phyloP scores from a whole-genome alignment of 2,113 vertebrate species.

The Lepus europaeus region DNA sequence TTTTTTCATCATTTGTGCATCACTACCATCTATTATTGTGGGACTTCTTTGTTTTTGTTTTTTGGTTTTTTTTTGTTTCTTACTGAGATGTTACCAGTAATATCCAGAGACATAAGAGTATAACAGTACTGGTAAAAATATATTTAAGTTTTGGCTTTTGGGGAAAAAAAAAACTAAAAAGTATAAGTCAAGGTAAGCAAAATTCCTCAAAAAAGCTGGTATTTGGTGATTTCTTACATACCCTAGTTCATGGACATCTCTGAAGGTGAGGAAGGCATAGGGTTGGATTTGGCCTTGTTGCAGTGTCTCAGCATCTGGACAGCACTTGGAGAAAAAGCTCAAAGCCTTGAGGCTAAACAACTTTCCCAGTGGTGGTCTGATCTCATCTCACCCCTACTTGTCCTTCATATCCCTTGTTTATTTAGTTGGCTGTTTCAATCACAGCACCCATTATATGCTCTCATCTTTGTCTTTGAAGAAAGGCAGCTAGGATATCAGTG shows the following conservation, averaged over 20 bases:
- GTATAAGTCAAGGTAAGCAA: not conserved
- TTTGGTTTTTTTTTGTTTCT: too few relatives aligned
- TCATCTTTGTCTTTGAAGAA: slow-evolving; percentile 36
- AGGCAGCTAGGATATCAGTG: not conserved
- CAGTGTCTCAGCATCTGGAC: not conserved
- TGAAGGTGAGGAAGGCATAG: not conserved
- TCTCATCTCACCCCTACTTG: not conserved
- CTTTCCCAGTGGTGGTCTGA: not conserved
- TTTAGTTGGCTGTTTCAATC: not conserved
- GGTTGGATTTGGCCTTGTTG: not conserved
- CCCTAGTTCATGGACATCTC: not conserved
- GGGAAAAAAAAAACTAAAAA: not conserved
- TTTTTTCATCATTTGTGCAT: not conserved
- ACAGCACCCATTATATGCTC: not conserved
- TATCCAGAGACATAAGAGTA: not conserved
- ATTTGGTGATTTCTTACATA: not conserved
- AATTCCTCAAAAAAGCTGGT: slow-evolving; percentile 20
- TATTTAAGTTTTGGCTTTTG: not conserved
- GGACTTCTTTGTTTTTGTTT: too few relatives aligned
- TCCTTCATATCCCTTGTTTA: not conserved
- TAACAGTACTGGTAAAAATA: not conserved
- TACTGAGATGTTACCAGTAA: too few relatives aligned
- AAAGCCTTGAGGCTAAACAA: not conserved
- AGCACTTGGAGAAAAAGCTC: too few relatives aligned
- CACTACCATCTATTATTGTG: not conserved